phyloP scores from a whole-genome alignment of 2,113 vertebrate genomes.

The Phalacrocorax carbo region DNA sequence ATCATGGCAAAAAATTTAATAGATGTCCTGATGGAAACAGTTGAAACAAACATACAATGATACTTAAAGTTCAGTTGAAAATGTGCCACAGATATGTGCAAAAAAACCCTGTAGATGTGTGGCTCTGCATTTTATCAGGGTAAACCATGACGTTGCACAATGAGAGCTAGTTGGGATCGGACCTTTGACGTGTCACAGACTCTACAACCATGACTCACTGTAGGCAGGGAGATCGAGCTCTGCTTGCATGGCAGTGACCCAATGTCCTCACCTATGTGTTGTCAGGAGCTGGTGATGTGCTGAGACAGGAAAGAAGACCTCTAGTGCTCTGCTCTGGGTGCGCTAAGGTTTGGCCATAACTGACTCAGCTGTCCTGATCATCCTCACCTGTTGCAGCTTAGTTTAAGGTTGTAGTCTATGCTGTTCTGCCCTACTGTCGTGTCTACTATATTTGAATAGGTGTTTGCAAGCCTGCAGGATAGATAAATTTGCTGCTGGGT shows the following conservation, averaged over 20 bases:
- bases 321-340: neutral
- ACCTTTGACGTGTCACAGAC: neutral
- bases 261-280: fast-evolving
- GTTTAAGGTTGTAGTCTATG: neutral
- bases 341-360: neutral
- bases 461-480: neutral
- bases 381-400: neutral
- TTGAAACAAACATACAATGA: neutral
- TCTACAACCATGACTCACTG: neutral
- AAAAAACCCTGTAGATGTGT: neutral
- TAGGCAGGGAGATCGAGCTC: neutral
- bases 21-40: neutral
- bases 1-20: neutral
- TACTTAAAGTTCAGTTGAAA: neutral
- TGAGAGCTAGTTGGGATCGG: neutral
- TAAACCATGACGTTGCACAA: fast-evolving
- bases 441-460: neutral
- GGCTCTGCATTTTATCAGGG: neutral
- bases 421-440: neutral
- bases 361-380: neutral
- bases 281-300: fast-evolving
- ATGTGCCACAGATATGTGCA: fast-evolving
- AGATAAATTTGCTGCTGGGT: neutral
- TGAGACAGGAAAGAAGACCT: neutral
- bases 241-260: neutral